Evolutionary conservation across 2,797 vertebrate species (phyloP).

Genomic region (Falco berigora): DNA sequence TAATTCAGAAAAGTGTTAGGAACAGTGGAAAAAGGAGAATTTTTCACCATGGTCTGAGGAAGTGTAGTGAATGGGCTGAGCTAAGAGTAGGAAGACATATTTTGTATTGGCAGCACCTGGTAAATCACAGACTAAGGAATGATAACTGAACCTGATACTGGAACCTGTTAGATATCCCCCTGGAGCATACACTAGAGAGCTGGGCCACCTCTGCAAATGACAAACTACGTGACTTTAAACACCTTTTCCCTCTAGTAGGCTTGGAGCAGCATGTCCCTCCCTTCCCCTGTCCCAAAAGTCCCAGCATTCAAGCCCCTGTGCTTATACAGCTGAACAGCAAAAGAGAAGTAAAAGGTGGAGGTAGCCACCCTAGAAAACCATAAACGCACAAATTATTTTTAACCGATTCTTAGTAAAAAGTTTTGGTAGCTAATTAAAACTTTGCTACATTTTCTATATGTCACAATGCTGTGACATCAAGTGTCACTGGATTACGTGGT

Average conservation of each 20-base stretch:
- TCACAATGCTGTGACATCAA: background rate
- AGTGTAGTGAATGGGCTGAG: background rate
- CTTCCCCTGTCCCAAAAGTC: background rate
- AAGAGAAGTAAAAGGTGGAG: background rate
- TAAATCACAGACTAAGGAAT: background rate
- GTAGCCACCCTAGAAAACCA: background rate
- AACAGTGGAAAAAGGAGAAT: background rate
- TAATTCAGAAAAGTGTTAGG: background rate
- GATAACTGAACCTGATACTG: background rate
- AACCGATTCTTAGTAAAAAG: background rate
- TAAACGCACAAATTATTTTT: background rate
- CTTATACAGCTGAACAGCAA: background rate
- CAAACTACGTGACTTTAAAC: background rate
- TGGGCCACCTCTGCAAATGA: background rate
- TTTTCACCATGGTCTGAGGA: background rate
- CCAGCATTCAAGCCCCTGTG: background rate
- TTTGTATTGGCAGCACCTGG: background rate
- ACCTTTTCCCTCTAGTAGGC: background rate
- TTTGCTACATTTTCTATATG: background rate
- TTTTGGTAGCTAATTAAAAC: background rate
- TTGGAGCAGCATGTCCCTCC: background rate
- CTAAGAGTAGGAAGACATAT: background rate
- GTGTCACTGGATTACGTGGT: background rate
- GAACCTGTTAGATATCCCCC: background rate
- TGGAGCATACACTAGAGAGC: background rate